phyloP scores from a whole-genome alignment of 1,140 invertebrate species.

The Saccostrea cuccullata region DNA sequence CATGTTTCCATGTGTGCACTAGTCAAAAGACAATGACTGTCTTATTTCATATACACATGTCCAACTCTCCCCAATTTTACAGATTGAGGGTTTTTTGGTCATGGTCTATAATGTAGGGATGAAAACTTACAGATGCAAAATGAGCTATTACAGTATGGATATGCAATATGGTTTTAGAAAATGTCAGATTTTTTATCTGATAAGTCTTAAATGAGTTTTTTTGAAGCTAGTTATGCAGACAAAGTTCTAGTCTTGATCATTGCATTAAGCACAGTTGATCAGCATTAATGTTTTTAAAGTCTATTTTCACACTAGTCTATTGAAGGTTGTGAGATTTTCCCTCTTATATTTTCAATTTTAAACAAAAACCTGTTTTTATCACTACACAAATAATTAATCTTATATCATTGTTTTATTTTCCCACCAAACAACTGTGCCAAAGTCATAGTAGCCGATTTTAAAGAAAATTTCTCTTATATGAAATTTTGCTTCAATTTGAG shows the following conservation, averaged over 20 bases:
- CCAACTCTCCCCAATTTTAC: background rate
- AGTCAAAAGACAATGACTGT: conserved; percentile 1
- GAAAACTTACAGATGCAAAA: background rate
- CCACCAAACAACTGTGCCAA: conserved; percentile 26
- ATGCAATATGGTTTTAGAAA: background rate
- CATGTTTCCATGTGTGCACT: conserved; percentile 19
- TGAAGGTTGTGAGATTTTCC: background rate
- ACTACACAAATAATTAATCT: background rate
- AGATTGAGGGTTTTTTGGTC: background rate
- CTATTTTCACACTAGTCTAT: conserved; percentile 13
- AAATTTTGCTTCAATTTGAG: background rate
- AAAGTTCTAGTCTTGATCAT: background rate
- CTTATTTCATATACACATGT: background rate
- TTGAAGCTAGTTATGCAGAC: background rate
- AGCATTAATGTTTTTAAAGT: conserved; percentile 6
- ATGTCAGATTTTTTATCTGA: background rate
- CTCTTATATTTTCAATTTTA: background rate
- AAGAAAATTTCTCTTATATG: background rate
- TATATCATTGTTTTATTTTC: background rate
- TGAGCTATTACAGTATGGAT: background rate
- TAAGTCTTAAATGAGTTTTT: background rate
- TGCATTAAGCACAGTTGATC: background rate
- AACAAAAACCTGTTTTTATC: background rate
- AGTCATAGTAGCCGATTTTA: conserved; percentile 8
- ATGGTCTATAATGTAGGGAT: background rate